Evolutionary conservation across 2,113 vertebrate genomes (phyloP), one percentile per base, ranked within the genome.

Genomic region (Odobenus rosmarus): DNA sequence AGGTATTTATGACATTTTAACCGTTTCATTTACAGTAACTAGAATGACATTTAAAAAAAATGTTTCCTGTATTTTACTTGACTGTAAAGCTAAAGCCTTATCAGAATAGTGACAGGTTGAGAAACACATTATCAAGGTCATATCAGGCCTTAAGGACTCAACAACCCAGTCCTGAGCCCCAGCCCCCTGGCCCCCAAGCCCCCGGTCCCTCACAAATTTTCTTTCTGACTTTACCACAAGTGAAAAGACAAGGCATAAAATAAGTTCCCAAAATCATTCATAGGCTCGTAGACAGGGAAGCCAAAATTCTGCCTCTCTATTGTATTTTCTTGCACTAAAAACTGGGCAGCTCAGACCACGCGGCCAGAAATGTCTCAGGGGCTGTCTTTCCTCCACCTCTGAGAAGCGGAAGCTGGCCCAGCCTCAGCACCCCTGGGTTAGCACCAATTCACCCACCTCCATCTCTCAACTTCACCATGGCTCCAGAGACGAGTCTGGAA

Each of bases 11-110:
- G 71, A 91, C 31, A 88, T 88, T 51, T 93, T 97, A 93, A 97
- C 98, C 49, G 97, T 98, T 96, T 96, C 98, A 94, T 96, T 99
- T 99, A 98, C 98, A 98, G 99, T 99, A 99, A 99, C 96, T 42
- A 87, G 94, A 74, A 71, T 31, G 88, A 93, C 92, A 77, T 91
- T 42, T 76, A 42, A 46, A 95, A 96, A 55, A 95, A 82, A 53
- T 4, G 53, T 91, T 97, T 97, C 97, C 98, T 98, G 88, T 46
- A 53, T 53, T 96, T 96, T 82, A 42, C 82, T 97, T 94, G 57
- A 95, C 96, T 95, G 76, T 93, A 88, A 95, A 94, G 16, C 21
- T 8, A 11, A 11, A 46, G 36, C 36, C 62, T 49, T 28, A 36
- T 72, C 46, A 64, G 67, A 90, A 87, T 23, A 90, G 87, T 42